Evolutionary conservation across 1,140 invertebrate species (phyloP).

Genomic region (Colletes gigas): DNA sequence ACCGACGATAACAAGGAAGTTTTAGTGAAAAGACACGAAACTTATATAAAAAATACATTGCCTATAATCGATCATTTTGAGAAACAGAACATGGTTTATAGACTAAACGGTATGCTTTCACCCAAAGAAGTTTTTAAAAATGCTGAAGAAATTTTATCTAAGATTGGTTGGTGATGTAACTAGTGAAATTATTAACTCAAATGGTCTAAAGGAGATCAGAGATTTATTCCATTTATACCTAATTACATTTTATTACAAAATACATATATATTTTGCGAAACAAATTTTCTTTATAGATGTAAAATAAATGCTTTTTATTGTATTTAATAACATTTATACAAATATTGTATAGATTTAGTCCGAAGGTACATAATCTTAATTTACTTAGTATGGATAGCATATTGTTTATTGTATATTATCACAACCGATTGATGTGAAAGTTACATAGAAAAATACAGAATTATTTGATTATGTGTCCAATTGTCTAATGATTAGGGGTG

Average conservation of each 20-base stretch:
- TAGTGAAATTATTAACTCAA: not conserved
- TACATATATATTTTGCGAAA: not conserved
- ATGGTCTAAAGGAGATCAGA: slow-evolving; percentile 4
- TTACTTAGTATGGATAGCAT: not conserved
- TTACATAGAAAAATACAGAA: no score
- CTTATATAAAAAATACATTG: slow-evolving; percentile 94
- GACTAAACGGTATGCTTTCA: slow-evolving; percentile 87
- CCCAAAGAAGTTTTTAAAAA: slow-evolving; percentile 87
- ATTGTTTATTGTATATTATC: no score
- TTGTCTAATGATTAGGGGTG: no score
- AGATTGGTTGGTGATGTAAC: slow-evolving; percentile 75
- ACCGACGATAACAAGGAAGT: slow-evolving; percentile 97
- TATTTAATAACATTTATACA: slow-evolving; percentile 7
- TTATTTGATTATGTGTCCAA: no score
- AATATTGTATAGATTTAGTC: not conserved
- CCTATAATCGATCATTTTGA: slow-evolving; percentile 96
- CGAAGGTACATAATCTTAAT: not conserved
- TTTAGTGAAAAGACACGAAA: slow-evolving; percentile 94
- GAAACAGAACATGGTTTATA: slow-evolving; percentile 86
- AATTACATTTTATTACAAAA: not conserved
- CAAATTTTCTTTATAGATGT: slow-evolving; percentile 7
- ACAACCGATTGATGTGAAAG: no score
- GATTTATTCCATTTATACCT: not conserved
- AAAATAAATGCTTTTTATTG: not conserved
- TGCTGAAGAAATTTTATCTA: slow-evolving; percentile 79